These are phyloP conservation scores for Drosophila kanapiae DNA, from an alignment of 1,140 invertebrate species.

Conservation along the genomic window DNA sequence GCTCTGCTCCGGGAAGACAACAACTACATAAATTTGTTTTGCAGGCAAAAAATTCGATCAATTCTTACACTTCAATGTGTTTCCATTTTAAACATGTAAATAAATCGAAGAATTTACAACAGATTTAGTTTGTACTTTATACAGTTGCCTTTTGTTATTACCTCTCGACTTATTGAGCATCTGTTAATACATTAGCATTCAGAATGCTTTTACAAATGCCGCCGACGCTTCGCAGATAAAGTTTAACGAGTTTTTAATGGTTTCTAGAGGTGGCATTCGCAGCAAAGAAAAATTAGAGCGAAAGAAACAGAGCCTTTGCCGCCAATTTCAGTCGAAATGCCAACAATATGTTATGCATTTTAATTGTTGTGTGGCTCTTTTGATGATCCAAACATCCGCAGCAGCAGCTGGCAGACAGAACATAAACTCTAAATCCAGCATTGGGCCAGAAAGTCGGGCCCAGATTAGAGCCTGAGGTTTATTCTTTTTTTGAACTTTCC, in stretches of 20 bases:
- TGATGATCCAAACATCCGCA: conserved; percentile 19
- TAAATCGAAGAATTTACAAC: conserved; percentile 13
- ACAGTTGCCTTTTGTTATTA: background rate
- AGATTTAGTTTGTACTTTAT: background rate
- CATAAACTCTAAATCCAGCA: conserved; percentile 20
- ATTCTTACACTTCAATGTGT: conserved; percentile 10
- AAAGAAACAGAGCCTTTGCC: background rate
- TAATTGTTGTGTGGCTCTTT: conserved; percentile 21
- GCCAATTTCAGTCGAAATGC: conserved; percentile 10
- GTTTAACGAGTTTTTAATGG: conserved; percentile 27
- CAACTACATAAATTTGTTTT: conserved; percentile 11
- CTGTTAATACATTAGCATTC: conserved; percentile 12
- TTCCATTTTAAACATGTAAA: background rate
- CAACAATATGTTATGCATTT: conserved; percentile 24
- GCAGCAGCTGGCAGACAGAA: conserved; percentile 7
- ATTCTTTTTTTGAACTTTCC: conserved; percentile 1
- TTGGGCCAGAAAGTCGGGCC: conserved; percentile 11
- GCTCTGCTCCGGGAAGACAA: background rate
- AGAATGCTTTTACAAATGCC: conserved; percentile 3
- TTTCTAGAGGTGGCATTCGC: background rate
- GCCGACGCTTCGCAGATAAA: background rate
- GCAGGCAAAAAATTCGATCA: background rate
- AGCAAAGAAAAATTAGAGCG: background rate
- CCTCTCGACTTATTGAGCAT: background rate
- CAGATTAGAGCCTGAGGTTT: conserved; percentile 13